Conservation (phyloP, 53 echinoderm and acorn worm genomes). For the Crossaster papposus region DNA sequence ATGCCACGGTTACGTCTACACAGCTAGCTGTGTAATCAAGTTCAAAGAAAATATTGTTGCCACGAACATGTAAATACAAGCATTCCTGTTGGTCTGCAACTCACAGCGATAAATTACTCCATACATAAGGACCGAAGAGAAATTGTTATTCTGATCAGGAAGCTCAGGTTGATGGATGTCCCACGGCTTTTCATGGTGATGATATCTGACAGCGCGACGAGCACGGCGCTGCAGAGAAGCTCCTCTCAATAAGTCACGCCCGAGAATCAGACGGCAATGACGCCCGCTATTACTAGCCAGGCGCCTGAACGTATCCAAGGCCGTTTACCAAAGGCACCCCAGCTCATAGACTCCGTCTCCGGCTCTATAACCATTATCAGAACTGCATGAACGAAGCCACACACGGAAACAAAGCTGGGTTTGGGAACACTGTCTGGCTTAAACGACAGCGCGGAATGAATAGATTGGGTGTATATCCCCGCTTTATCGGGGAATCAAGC, state of each 20-base stretch:
- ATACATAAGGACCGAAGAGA: not conserved
- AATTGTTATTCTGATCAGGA: not conserved
- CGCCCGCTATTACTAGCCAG: not conserved
- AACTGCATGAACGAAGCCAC: no score
- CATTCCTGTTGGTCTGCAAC: not conserved
- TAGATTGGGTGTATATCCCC: not conserved
- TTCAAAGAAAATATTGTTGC: not conserved
- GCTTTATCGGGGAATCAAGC: not conserved
- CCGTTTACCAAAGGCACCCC: no score
- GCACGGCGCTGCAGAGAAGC: not conserved
- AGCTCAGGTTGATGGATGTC: not conserved
- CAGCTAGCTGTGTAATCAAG: not conserved
- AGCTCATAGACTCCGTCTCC: no score
- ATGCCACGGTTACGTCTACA: not conserved
- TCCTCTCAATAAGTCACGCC: constrained; percentile 9
- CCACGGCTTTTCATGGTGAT: not conserved
- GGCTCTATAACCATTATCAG: no score
- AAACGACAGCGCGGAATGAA: constrained; percentile 1
- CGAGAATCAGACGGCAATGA: not conserved
- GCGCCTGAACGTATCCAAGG: not conserved
- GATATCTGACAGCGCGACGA: not conserved
- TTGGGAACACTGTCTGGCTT: no score
- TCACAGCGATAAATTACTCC: not conserved
- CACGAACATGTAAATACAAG: not conserved
- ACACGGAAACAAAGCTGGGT: no score